phyloP scores from a whole-genome alignment of 1,140 invertebrate genomes.

The Metopolophium dirhodum region DNA sequence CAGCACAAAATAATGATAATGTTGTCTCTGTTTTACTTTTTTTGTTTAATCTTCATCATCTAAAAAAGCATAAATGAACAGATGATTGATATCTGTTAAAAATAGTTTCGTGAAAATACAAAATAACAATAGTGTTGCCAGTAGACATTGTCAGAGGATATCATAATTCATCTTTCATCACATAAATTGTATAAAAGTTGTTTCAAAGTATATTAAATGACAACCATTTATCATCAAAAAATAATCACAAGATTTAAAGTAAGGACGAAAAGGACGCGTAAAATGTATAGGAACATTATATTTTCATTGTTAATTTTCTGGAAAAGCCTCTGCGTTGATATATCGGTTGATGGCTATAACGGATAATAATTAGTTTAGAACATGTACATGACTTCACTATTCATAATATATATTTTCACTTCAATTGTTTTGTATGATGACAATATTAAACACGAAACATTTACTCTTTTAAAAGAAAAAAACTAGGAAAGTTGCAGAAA shows the following conservation, averaged over 20 bases:
- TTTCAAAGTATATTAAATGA: neutral
- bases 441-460: neutral
- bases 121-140: slow-evolving; percentile 18
- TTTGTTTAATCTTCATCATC: neutral
- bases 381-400: neutral
- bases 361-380: neutral
- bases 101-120: neutral
- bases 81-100: slow-evolving; percentile 5
- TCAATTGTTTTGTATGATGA: neutral
- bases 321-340: neutral
- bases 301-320: neutral
- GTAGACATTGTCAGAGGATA: neutral
- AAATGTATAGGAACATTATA: neutral
- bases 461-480: neutral
- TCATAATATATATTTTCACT: neutral
- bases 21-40: neutral
- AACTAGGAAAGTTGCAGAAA: neutral
- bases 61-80: slow-evolving; percentile 6
- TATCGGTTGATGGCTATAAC: neutral
- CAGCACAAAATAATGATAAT: neutral
- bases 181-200: neutral
- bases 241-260: neutral
- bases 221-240: slow-evolving; percentile 17
- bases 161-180: slow-evolving; percentile 27
- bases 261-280: neutral